phyloP scores from a whole-genome alignment of 1,140 invertebrate genomes.

The Tetraneura akinire region DNA sequence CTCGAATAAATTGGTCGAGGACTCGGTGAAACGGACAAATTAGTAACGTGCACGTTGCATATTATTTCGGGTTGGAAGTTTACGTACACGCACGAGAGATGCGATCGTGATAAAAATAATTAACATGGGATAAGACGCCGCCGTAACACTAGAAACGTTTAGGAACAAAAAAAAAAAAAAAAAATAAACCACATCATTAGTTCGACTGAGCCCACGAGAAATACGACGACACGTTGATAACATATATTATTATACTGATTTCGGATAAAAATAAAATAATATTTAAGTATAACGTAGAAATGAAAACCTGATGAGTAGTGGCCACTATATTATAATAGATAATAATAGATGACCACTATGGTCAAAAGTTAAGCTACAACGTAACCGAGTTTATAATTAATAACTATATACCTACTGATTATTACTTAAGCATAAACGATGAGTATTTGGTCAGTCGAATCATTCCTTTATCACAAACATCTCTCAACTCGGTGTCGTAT shows the following conservation, averaged over 20 bases:
- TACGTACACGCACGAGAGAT: not conserved
- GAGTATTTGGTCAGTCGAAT: no score
- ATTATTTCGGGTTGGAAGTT: not conserved
- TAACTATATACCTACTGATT: no score
- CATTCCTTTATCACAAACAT: no score
- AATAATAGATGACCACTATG: no score
- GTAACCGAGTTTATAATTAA: no score
- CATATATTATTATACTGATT: not conserved
- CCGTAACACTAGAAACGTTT: not conserved
- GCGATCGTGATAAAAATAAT: conserved; percentile 19
- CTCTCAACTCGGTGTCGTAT: no score
- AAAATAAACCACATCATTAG: not conserved
- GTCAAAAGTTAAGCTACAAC: no score
- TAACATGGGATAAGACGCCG: not conserved
- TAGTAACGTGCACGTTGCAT: not conserved
- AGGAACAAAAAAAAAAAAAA: not conserved
- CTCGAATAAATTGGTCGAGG: not conserved
- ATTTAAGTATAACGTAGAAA: no score
- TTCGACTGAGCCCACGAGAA: not conserved
- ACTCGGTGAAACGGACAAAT: not conserved
- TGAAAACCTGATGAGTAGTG: no score
- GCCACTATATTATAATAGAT: no score
- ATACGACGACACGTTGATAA: not conserved
- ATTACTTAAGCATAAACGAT: no score
- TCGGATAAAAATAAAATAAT: not conserved